Evolutionary conservation across 2,797 vertebrate species (phyloP).

Genomic region (Paguma larvata): DNA sequence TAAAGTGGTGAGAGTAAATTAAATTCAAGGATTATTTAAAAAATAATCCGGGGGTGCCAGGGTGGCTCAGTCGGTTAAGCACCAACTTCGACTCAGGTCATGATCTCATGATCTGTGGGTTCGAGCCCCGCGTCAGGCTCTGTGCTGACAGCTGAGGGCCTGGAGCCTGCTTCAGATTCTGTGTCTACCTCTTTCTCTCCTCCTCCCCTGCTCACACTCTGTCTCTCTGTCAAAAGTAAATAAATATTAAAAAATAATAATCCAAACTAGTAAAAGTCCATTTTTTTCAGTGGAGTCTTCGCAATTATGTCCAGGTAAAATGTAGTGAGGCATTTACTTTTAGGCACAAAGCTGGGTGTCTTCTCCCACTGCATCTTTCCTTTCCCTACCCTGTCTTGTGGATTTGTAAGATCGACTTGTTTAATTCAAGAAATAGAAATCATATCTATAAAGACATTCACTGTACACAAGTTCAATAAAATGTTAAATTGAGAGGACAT

Average conservation of each 20-base stretch:
- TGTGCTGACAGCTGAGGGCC: too few relatives aligned
- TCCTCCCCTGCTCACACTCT: too few relatives aligned
- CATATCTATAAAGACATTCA: neutral
- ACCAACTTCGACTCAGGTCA: too few relatives aligned
- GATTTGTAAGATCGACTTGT: neutral
- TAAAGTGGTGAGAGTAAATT: neutral
- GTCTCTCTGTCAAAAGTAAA: too few relatives aligned
- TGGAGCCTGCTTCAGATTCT: too few relatives aligned
- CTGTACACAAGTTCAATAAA: neutral
- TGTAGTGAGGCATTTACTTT: neutral
- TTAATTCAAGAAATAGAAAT: slow-evolving; percentile 4
- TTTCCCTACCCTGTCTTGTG: neutral
- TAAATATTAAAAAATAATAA: neutral
- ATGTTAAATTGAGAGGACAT: neutral
- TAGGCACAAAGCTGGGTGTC: neutral
- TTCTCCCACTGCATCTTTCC: neutral
- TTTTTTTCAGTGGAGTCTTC: neutral
- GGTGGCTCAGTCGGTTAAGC: too few relatives aligned
- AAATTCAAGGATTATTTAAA: neutral
- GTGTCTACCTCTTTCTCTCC: too few relatives aligned
- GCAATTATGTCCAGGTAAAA: neutral
- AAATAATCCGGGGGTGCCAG: neutral
- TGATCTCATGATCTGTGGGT: too few relatives aligned
- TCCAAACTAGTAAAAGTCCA: neutral
- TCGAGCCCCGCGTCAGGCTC: too few relatives aligned